phyloP scores from a whole-genome alignment of 2,888 invertebrate genomes.

The Unio pictorum region DNA sequence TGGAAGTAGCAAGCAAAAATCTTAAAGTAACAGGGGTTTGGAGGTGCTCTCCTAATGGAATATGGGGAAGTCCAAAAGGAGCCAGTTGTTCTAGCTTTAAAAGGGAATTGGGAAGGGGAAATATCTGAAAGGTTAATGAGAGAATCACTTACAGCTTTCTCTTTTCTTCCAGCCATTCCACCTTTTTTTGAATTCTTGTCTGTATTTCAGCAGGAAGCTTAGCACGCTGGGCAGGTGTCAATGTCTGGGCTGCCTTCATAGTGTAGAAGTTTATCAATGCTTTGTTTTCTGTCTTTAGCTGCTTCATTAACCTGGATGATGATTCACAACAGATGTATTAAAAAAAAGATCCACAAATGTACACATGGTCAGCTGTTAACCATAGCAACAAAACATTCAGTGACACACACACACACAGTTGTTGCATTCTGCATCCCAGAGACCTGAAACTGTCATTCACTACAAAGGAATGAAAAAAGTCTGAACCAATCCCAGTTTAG shows the following conservation, averaged over 20 bases:
- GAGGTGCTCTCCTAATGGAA: no score
- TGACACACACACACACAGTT: no score
- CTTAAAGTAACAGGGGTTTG: no score
- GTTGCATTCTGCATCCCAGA: no score
- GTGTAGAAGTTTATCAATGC: conserved; percentile 39
- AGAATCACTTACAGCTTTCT: conserved; percentile 56
- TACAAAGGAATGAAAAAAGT: no score
- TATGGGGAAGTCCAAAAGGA: no score
- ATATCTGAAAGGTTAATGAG: not conserved
- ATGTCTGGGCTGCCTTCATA: conserved; percentile 53
- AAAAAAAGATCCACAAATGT: no score
- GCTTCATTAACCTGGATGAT: conserved; percentile 40
- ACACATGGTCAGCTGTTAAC: no score
- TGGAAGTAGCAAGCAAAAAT: no score
- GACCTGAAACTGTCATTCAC: no score
- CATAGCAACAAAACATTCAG: no score
- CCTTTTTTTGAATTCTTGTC: conserved; percentile 75
- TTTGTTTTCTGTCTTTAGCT: conserved; percentile 44
- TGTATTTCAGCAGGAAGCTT: conserved; percentile 58
- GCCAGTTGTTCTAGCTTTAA: not conserved
- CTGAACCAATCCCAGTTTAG: no score
- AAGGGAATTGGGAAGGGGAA: not conserved
- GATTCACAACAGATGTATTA: conserved; percentile 1
- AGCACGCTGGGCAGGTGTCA: conserved; percentile 56
- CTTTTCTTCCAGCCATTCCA: conserved; percentile 72